These are phyloP conservation scores for Diorhabda elongata DNA, from an alignment of 1,140 invertebrate genomes.

Conservation along the genomic window DNA sequence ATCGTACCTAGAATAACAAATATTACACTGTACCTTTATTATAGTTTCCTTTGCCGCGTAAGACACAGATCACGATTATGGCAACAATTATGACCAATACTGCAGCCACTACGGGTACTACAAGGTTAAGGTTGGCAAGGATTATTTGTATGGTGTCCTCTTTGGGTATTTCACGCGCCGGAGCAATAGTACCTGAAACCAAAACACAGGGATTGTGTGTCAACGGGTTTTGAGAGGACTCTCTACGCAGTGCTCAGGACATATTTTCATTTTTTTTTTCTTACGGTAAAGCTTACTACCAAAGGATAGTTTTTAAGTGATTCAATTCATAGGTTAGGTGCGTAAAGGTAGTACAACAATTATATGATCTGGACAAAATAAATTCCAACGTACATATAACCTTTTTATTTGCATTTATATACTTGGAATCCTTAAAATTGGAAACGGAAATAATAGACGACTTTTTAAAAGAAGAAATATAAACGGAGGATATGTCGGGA, in stretches of 20 bases:
- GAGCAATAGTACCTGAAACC: conserved; percentile 90
- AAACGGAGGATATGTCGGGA: too few species aligned
- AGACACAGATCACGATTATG: conserved; percentile 85
- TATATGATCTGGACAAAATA: too few species aligned
- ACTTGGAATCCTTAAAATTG: too few species aligned
- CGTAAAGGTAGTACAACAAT: too few species aligned
- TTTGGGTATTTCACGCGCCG: conserved; percentile 78
- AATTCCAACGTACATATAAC: too few species aligned
- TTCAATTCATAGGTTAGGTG: too few species aligned
- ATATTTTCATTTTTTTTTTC: conserved; percentile 1
- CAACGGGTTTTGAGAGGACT: conserved; percentile 2
- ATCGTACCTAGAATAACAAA: conserved; percentile 64
- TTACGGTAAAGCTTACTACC: not conserved
- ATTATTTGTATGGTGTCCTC: conserved; percentile 79
- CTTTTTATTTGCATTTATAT: too few species aligned
- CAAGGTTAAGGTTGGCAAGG: conserved; percentile 84
- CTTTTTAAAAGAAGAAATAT: too few species aligned
- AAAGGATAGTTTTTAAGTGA: not conserved
- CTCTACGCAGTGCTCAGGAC: conserved; percentile 11
- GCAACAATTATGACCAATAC: conserved; percentile 87
- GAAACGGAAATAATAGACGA: too few species aligned
- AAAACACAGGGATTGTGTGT: conserved; percentile 36
- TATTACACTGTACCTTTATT: conserved; percentile 68
- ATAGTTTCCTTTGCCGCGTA: conserved; percentile 73
- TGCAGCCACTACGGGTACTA: conserved; percentile 89